phyloP scores from a whole-genome alignment of 2,888 invertebrate species.

The Neoascia interrupta region DNA sequence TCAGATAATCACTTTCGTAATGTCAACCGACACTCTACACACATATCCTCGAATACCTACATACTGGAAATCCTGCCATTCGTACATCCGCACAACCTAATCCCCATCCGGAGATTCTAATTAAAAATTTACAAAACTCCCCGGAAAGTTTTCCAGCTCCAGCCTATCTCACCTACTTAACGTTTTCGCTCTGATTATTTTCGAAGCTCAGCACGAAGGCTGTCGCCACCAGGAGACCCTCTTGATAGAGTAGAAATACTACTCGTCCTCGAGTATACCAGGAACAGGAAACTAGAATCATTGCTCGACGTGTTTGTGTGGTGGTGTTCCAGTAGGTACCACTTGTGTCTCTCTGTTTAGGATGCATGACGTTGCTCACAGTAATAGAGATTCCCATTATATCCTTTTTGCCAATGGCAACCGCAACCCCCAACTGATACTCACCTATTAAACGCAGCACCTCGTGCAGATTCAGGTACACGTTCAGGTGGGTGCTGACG shows the following conservation, averaged over 20 bases:
- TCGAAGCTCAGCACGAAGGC: conserved; percentile 36
- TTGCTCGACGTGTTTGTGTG: too few species aligned
- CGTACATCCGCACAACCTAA: conserved; percentile 8
- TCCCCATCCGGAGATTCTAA: conserved; percentile 58
- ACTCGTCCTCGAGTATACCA: too few species aligned
- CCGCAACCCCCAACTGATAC: too few species aligned
- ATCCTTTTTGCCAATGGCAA: not conserved
- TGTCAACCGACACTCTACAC: conserved; percentile 18
- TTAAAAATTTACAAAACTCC: conserved; percentile 60
- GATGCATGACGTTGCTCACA: too few species aligned
- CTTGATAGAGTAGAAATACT: not conserved
- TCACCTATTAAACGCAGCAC: conserved; percentile 78
- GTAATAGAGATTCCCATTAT: too few species aligned
- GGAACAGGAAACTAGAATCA: too few species aligned
- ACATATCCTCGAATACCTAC: conserved; percentile 5
- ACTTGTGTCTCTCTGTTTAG: too few species aligned
- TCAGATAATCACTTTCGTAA: conserved; percentile 60
- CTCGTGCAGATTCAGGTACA: conserved; percentile 77
- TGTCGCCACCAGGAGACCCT: not conserved
- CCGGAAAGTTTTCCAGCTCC: not conserved
- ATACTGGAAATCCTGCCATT: not conserved
- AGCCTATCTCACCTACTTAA: conserved; percentile 44
- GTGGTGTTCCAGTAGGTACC: too few species aligned
- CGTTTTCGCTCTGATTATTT: conserved; percentile 49
- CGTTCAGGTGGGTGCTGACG: conserved; percentile 76